Conservation (phyloP, 1,140 invertebrate species). For the Pseudachorutes palmiensis region DNA sequence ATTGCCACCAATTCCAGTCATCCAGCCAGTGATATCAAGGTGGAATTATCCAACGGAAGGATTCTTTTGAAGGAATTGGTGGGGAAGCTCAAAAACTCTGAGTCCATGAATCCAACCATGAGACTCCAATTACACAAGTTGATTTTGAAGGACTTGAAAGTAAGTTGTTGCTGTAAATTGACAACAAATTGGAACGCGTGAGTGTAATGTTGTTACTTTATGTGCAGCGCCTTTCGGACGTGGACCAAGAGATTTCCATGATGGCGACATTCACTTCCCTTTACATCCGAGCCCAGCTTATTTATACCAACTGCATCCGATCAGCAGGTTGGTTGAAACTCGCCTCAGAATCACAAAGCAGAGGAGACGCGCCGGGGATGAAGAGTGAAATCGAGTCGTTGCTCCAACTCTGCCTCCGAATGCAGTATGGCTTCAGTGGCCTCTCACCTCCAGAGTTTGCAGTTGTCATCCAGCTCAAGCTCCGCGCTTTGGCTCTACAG, state of each 20-base stretch:
- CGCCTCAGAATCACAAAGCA: constrained; percentile 5
- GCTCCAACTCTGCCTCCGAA: constrained; percentile 41
- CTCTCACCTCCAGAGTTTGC: constrained; percentile 63
- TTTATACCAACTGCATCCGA: constrained; percentile 31
- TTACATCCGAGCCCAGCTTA: constrained; percentile 51
- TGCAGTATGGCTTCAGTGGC: constrained; percentile 76
- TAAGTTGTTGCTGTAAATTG: too few species aligned
- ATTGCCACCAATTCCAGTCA: not conserved
- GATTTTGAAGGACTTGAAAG: constrained; percentile 36
- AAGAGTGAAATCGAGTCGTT: constrained; percentile 31
- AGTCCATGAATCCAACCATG: constrained; percentile 25
- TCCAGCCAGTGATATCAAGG: not conserved
- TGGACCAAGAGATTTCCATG: constrained; percentile 71
- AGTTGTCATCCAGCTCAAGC: constrained; percentile 69
- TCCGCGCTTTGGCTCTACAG: constrained; percentile 74
- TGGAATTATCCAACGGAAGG: constrained; percentile 19
- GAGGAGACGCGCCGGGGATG: constrained; percentile 25
- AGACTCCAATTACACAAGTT: constrained; percentile 26
- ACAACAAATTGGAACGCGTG: too few species aligned
- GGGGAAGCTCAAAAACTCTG: constrained; percentile 31
- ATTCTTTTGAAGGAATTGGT: constrained; percentile 29
- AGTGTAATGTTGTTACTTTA: too few species aligned
- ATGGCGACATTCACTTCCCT: constrained; percentile 76
- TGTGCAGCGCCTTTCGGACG: constrained; percentile 59
- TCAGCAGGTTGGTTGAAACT: constrained; percentile 30